Conservation (phyloP, 2,888 invertebrate genomes). For the Caenorhabditis uteleia region DNA sequence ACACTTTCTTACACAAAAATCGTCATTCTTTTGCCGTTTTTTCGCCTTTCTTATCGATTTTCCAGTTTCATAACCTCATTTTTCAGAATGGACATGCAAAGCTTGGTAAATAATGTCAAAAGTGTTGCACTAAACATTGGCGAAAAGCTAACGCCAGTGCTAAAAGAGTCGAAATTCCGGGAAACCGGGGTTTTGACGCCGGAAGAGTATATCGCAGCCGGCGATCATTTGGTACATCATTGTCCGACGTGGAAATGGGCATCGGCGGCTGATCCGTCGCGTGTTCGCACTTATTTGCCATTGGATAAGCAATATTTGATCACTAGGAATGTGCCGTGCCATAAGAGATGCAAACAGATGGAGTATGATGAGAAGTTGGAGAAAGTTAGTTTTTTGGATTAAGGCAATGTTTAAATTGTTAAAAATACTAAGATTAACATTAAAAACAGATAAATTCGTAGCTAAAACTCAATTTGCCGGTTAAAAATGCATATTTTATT, state of each 20-base stretch:
- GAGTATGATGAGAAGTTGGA: constrained; percentile 90
- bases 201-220: constrained; percentile 95
- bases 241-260: constrained; percentile 99
- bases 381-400: too few species aligned
- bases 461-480: too few species aligned
- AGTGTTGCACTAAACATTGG: constrained; percentile 93
- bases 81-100: constrained; percentile 82
- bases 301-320: constrained; percentile 92
- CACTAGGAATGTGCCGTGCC: constrained; percentile 95
- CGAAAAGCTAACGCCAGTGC: constrained; percentile 91
- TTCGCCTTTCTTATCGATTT: not conserved
- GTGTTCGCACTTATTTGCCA: constrained; percentile 79
- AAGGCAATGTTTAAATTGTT: not conserved
- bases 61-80: too few species aligned
- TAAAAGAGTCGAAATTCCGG: constrained; percentile 87
- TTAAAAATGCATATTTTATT: too few species aligned
- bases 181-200: constrained; percentile 98
- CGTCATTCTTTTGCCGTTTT: constrained; percentile 2
- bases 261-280: constrained; percentile 79
- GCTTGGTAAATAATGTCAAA: constrained; percentile 91
- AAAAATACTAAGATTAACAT: too few species aligned
- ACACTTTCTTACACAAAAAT: not conserved
- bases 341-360: constrained; percentile 90
- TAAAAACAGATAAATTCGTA: too few species aligned
- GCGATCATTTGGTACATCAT: constrained; percentile 96